phyloP scores from a whole-genome alignment of 2,888 invertebrate species.

The Coecobrya sp. region DNA sequence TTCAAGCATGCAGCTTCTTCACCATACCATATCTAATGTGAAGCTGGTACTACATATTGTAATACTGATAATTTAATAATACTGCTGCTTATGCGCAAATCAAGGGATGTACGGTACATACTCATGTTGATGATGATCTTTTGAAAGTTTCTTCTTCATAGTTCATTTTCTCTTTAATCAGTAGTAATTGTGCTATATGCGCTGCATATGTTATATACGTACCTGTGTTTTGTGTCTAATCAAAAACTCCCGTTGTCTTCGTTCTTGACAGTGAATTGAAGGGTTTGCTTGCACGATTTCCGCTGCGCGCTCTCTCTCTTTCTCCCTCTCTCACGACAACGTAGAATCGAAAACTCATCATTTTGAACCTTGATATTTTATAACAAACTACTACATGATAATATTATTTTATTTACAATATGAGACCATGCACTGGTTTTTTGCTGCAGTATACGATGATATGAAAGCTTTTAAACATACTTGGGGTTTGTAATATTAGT shows the following conservation, averaged over 20 bases:
- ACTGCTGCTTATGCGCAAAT: constrained; percentile 14
- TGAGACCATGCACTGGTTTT: too few species aligned
- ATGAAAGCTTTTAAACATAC: too few species aligned
- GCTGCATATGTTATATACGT: background rate
- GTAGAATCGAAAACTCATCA: constrained; percentile 35
- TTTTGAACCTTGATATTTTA: constrained; percentile 53
- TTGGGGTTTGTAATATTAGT: too few species aligned
- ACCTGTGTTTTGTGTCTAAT: constrained; percentile 28
- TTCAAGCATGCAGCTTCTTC: background rate
- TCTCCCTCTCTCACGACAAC: constrained; percentile 55
- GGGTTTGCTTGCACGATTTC: constrained; percentile 1
- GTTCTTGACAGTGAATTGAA: constrained; percentile 71
- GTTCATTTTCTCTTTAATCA: constrained; percentile 62
- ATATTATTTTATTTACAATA: too few species aligned
- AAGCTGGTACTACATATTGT: background rate
- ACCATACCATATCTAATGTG: background rate
- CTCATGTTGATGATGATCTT: constrained; percentile 39
- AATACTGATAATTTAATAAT: constrained; percentile 51
- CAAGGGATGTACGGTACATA: constrained; percentile 69
- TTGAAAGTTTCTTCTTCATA: constrained; percentile 66
- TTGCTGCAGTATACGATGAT: too few species aligned
- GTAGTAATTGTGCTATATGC: background rate
- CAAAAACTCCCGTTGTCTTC: constrained; percentile 76
- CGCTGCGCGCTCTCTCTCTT: constrained; percentile 32
- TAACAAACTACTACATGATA: background rate